A percentile compares a stretch with the other conserved stretches of the same genome.
Conservation (phyloP, 2,797 vertebrate species). For the Toxotes lorentzi region DNA sequence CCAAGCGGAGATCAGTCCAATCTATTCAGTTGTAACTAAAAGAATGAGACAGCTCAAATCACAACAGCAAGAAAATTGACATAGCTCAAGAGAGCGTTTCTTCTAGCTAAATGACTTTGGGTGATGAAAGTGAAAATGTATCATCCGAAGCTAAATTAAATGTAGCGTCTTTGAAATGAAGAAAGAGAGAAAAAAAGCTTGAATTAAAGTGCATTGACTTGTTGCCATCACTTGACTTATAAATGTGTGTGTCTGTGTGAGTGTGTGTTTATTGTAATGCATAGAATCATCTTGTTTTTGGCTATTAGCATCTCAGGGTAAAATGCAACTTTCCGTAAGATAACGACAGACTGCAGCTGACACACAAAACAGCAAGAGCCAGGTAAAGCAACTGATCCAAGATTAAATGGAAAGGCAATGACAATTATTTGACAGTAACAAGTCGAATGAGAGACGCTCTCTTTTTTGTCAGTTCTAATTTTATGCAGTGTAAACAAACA, state of each 20-base stretch:
- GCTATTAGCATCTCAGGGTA: slow-evolving; percentile 4
- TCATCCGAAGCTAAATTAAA: slow-evolving; percentile 15
- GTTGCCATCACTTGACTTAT: slow-evolving; percentile 13
- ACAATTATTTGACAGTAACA: slow-evolving; percentile 26
- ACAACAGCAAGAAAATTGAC: slow-evolving; percentile 33
- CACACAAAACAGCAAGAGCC: slow-evolving; percentile 9
- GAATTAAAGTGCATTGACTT: slow-evolving; percentile 15
- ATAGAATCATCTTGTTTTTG: slow-evolving; percentile 22
- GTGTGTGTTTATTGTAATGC: background rate
- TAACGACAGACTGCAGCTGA: slow-evolving; percentile 7
- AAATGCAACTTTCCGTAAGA: background rate
- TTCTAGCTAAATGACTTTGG: background rate
- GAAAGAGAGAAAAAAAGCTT: background rate
- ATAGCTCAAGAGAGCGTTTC: background rate
- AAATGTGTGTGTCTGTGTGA: background rate
- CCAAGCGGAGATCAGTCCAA: slow-evolving; percentile 39
- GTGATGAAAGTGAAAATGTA: slow-evolving; percentile 30
- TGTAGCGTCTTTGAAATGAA: slow-evolving; percentile 4
- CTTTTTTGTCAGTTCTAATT: slow-evolving; percentile 55
- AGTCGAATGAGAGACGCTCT: slow-evolving; percentile 25
- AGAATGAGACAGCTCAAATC: slow-evolving; percentile 35
- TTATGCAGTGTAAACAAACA: slow-evolving; percentile 66
- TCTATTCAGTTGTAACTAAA: slow-evolving; percentile 30
- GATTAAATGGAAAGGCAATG: slow-evolving; percentile 15
- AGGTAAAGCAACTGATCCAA: slow-evolving; percentile 10